Percentiles rank a stretch among this genome's conserved stretches.
Evolutionary conservation across 2,888 invertebrate species (phyloP).

Genomic region (Teleogryllus oceanicus): DNA sequence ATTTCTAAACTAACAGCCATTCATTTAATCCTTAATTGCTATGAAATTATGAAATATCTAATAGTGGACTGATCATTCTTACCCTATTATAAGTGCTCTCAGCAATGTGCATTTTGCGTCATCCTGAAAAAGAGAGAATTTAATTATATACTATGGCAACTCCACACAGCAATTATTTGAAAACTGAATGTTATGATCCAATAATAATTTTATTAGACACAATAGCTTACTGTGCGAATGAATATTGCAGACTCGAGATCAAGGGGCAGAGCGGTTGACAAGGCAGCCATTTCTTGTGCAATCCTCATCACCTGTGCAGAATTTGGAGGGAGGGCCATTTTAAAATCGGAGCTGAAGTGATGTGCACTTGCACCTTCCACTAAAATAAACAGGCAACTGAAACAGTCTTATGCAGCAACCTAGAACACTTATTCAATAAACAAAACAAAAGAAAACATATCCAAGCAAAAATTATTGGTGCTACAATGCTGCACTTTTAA

Average conservation of each 20-base stretch:
- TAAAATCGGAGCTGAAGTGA: constrained; percentile 34
- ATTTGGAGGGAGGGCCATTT: constrained; percentile 34
- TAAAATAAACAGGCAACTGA: constrained; percentile 36
- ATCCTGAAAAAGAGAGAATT: constrained; percentile 33
- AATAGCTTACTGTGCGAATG: constrained; percentile 36
- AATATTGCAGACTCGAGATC: constrained; percentile 38
- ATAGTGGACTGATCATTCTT: constrained; percentile 21
- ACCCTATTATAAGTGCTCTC: constrained; percentile 39
- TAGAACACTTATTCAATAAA: constrained; percentile 4
- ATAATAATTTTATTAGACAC: not conserved
- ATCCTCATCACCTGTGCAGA: constrained; percentile 37
- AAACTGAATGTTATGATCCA: not conserved
- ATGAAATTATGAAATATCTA: too few relatives aligned
- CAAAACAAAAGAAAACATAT: constrained; percentile 4
- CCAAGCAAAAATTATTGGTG: not conserved
- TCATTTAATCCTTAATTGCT: too few relatives aligned
- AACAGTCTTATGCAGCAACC: constrained; percentile 28
- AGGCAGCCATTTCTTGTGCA: constrained; percentile 39
- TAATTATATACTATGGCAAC: not conserved
- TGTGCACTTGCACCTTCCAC: constrained; percentile 36
- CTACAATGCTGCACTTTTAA: too few relatives aligned
- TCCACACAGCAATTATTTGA: not conserved
- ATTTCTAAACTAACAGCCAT: too few relatives aligned
- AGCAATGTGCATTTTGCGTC: constrained; percentile 38
- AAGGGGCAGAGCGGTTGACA: constrained; percentile 38